Evolutionary conservation across 2,113 vertebrate genomes (phyloP).

Genomic region (Anthoscopus minutus): DNA sequence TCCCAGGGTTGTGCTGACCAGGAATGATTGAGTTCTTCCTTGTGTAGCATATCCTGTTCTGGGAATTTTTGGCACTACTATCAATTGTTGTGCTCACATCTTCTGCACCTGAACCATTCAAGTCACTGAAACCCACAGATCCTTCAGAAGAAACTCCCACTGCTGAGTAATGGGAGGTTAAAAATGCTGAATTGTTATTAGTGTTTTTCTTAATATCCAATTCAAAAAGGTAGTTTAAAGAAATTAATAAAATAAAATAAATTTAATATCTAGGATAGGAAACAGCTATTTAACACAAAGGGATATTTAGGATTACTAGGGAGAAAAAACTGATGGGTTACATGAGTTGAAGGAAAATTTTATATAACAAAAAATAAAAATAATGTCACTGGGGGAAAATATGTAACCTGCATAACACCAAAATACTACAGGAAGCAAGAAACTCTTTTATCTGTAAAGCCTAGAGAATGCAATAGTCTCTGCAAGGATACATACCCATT

Average conservation of each 20-base stretch:
- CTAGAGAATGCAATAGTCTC: background rate
- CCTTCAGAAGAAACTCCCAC: background rate
- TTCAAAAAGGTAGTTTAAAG: background rate
- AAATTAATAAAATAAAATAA: background rate
- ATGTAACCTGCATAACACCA: background rate
- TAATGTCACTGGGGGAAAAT: background rate
- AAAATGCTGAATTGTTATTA: background rate
- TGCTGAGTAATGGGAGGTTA: background rate
- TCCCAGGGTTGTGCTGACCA: background rate
- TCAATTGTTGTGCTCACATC: background rate
- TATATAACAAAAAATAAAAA: background rate
- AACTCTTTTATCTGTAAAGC: background rate
- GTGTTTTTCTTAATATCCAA: background rate
- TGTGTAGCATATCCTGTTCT: no score
- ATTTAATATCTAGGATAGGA: background rate
- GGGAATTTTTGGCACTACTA: background rate
- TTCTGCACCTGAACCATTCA: background rate
- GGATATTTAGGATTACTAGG: background rate
- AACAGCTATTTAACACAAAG: background rate
- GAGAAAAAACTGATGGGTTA: background rate
- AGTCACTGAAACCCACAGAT: background rate
- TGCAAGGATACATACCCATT: slow-evolving; percentile 72
- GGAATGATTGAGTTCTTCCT: background rate
- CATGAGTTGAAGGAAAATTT: background rate
- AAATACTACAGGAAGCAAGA: background rate